Base-by-base conservation (phyloP, 1,140 invertebrate species). In the Marisa cornuarietis region DNA sequence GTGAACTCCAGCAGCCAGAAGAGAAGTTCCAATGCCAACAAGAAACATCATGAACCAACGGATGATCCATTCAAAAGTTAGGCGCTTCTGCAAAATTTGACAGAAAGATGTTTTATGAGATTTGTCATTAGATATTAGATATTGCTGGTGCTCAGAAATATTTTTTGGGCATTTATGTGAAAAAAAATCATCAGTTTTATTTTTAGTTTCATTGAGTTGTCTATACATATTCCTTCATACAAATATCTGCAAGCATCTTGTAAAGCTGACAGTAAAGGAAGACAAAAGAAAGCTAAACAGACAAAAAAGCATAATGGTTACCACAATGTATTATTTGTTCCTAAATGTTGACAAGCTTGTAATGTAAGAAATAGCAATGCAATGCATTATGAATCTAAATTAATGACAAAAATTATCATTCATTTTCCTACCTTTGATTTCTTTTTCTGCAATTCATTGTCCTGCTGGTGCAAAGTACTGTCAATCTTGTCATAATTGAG, bases 1-100 rank as follows among this genome's bases (percentile, higher is more conserved):
- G 89, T 99, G 95, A 85, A 99, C 96, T 71, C 94, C 91, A 86
- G 95, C 96, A 5, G 96, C 98, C 81, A 99, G 94, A 0, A 97
- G 88, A 0, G 97, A 98, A 26, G 98, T 99, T 18, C 95, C 92
- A 77, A 98, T 93, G 54, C 98, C 98, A 88, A 99, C 98, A 54
- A 98, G 91, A 81, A 98, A 93, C 87, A 98, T 98, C 71, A 99
- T 95, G 76, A 99, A 92, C 98, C 98, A 99, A 91, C 96, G 93
- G 61, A 85, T 84, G 61, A 91, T 63, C 79, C 85, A 86, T 61
- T 82, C 71, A 63, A 87, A 52, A 11, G 85, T 83, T 69, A 84
- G 52, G 81, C 83, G 84, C 88, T 81, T 86, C 85, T 86, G 81
- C 65, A 82, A 85, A 73, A 82, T 26, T 11, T n/a, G 22, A 26